phyloP scores from a whole-genome alignment of 2,797 vertebrate genomes.

The Loris lydekkerianus region DNA sequence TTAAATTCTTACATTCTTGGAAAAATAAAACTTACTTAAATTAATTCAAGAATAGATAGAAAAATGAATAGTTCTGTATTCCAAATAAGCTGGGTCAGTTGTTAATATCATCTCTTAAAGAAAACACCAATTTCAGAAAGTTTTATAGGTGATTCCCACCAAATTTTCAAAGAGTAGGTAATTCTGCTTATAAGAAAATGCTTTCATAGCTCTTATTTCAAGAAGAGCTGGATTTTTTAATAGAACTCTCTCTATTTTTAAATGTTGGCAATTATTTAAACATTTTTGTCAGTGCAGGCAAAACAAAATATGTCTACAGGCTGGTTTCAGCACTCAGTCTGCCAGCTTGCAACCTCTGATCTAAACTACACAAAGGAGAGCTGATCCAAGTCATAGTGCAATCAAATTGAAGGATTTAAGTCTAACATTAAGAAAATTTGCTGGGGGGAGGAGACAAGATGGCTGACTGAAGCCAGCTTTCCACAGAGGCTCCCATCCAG shows the following conservation, averaged over 20 bases:
- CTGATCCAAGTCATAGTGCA: background rate
- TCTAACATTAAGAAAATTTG: background rate
- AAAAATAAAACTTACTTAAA: conserved; percentile 1
- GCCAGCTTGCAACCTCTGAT: conserved; percentile 40
- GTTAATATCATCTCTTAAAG: background rate
- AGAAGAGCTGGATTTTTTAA: conserved; percentile 61
- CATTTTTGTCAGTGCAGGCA: conserved; percentile 66
- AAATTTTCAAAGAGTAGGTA: background rate
- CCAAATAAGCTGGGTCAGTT: background rate
- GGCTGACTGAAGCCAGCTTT: too few species aligned
- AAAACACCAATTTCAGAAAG: conserved; percentile 34
- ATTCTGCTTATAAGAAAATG: conserved; percentile 37
- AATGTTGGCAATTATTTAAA: conserved; percentile 64
- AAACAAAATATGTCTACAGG: conserved; percentile 65
- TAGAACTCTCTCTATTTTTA: conserved; percentile 70
- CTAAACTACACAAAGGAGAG: background rate
- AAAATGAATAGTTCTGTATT: background rate
- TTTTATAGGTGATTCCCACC: background rate
- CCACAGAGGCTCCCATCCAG: too few species aligned
- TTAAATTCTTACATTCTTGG: background rate
- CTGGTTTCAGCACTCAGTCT: conserved; percentile 47
- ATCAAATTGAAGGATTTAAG: background rate
- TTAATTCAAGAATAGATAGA: background rate
- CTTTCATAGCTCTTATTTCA: conserved; percentile 48
- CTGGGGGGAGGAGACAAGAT: too few species aligned